A percentile compares a stretch with the other conserved stretches of the same genome.
Evolutionary conservation across 2,888 invertebrate species (phyloP).

Genomic region (Synergus umbraculus): DNA sequence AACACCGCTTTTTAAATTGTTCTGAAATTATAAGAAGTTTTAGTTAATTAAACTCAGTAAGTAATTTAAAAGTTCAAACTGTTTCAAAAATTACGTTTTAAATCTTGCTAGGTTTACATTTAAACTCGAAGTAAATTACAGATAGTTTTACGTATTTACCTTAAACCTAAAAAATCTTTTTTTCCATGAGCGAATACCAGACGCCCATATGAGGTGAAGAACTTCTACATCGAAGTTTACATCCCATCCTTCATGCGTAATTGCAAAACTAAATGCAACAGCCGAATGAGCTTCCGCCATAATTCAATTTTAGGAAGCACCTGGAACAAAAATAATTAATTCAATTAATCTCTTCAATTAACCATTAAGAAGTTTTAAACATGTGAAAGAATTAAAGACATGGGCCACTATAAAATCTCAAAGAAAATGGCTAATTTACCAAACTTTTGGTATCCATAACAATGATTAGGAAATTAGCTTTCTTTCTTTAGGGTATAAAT

Average conservation of each 20-base stretch:
- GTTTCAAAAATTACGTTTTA: too few species aligned
- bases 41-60: neutral
- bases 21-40: slow-evolving; percentile 81
- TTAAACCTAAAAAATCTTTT: slow-evolving; percentile 93
- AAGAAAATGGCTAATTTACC: neutral
- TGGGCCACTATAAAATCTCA: neutral
- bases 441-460: too few species aligned
- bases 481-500: too few species aligned
- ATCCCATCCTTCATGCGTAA: slow-evolving; percentile 99
- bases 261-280: slow-evolving; percentile 97
- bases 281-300: slow-evolving; percentile 99
- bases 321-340: slow-evolving; percentile 9
- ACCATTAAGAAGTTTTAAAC: neutral
- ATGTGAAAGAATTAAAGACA: neutral
- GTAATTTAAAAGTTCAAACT: neutral
- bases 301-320: neutral
- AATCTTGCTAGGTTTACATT: too few species aligned
- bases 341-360: neutral
- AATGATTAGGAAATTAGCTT: too few species aligned
- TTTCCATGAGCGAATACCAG: slow-evolving; percentile 97
- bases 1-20: slow-evolving; percentile 95
- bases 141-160: slow-evolving; percentile 80
- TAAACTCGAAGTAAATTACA: neutral
- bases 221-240: slow-evolving; percentile 99
- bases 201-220: slow-evolving; percentile 95